Evolutionary conservation across 1,140 invertebrate genomes (phyloP).

Genomic region (Ceratina japonica): DNA sequence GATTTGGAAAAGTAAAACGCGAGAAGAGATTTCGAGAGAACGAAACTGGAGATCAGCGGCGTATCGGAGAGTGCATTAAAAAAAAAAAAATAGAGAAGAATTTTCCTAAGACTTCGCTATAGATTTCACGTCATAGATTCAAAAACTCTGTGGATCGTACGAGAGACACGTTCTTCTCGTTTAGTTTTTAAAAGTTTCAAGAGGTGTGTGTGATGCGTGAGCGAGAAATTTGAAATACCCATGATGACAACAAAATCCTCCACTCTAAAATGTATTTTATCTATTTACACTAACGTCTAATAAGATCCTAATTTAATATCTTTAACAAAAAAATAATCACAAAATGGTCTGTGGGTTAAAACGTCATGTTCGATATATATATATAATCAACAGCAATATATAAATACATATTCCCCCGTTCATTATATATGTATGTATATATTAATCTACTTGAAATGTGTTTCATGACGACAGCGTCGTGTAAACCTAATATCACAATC

Average conservation of each 20-base stretch:
- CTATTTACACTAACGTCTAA: slow-evolving; percentile 69
- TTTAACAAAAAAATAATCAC: slow-evolving; percentile 66
- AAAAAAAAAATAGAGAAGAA: slow-evolving; percentile 37
- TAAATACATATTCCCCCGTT: slow-evolving; percentile 22
- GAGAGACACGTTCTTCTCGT: not conserved
- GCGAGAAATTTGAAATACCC: slow-evolving; percentile 60
- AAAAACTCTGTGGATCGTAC: slow-evolving; percentile 62
- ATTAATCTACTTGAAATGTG: slow-evolving; percentile 50
- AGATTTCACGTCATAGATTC: slow-evolving; percentile 76
- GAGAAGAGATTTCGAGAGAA: slow-evolving; percentile 32
- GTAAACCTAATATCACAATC: slow-evolving; percentile 79
- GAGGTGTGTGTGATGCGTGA: slow-evolving; percentile 51
- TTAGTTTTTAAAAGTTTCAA: slow-evolving; percentile 32
- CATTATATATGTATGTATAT: slow-evolving; percentile 50
- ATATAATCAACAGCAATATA: slow-evolving; percentile 48
- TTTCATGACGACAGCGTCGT: slow-evolving; percentile 62
- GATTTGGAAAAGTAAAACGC: slow-evolving; percentile 34
- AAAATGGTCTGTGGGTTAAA: slow-evolving; percentile 66
- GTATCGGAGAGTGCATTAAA: slow-evolving; percentile 49
- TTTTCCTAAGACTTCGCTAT: slow-evolving; percentile 57
- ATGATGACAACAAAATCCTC: slow-evolving; percentile 62
- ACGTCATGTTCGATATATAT: slow-evolving; percentile 54
- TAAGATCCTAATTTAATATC: slow-evolving; percentile 65
- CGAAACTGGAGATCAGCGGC: slow-evolving; percentile 59
- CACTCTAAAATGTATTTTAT: slow-evolving; percentile 65